Evolutionary conservation across 2,113 vertebrate species (phyloP), one percentile per base, ranked within the genome.

Genomic region (Melanotaenia duboulayi): DNA sequence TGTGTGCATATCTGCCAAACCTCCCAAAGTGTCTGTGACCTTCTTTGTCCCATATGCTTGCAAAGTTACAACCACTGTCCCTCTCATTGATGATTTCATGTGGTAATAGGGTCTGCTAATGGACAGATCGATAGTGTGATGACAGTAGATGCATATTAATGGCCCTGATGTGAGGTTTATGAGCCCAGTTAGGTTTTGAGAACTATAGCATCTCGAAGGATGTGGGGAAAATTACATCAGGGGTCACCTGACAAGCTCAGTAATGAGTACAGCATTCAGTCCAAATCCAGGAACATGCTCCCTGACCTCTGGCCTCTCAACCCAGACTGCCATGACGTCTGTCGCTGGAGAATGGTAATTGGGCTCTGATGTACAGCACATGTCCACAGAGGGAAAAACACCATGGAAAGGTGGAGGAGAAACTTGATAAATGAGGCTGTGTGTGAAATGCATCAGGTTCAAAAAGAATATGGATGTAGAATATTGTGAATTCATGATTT

Each of bases 231-330:
- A 89, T 88, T 74, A 82, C 78, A 88, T 85, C 76, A 82, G 58
- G 73, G 81, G 83, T 89, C 78, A 82, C 66, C 67, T 86, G 90
- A 90, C 70, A 84, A 84, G 78, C 78, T 65, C 71, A 67, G 64
- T 92, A 92, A 92, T 91, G 91, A 92, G 88, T 79, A 77, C 76
- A 75, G 51, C 3, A 5, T 65, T 84, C 79, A 65, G 81, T 78
- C 78, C 62, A 62, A 72, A 84, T 76, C 71, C 64, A 80, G 81
- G 71, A 79, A 80, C 81, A 76, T 60, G 84, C 51, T 76, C 80
- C 74, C 54, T 50, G 59, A 87, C 59, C 81, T 88, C 74, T 86
- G 82, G 71, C 91, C 84, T 66, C 57, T 78, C 80, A 85, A 68
- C 78, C 71, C 55, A 50, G 49, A 61, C 63, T 50, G 64, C 62